Percentiles rank a stretch among this genome's conserved stretches.
Evolutionary conservation across 2,888 invertebrate genomes (phyloP).

Genomic region (Heliconius hortense): DNA sequence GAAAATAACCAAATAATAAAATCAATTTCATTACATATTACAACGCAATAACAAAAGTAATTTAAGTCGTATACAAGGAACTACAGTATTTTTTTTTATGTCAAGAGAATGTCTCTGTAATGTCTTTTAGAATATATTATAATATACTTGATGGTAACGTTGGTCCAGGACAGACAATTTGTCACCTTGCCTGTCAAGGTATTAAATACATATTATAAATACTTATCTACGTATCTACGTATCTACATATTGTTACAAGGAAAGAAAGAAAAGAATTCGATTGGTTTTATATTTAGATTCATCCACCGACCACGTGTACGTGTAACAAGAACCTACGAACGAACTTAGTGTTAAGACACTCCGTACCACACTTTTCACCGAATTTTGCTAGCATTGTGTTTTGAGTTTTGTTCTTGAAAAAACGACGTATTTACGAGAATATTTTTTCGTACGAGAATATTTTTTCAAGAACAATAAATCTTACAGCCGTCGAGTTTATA

Average conservation of each 20-base stretch:
- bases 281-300: neutral
- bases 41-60: slow-evolving; percentile 7
- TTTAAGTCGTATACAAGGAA: neutral
- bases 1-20: neutral
- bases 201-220: neutral
- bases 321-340: no score
- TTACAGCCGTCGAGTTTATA: neutral
- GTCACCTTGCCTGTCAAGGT: slow-evolving; percentile 1
- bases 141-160: neutral
- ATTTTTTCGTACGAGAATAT: no score
- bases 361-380: neutral
- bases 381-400: no score
- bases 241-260: neutral
- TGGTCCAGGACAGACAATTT: neutral
- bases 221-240: neutral
- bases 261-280: neutral
- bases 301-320: neutral
- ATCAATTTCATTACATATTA: neutral
- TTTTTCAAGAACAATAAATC: neutral
- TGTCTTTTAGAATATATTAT: slow-evolving; percentile 27
- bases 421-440: no score
- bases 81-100: neutral
- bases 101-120: slow-evolving; percentile 3
- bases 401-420: no score
- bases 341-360: neutral